Base-by-base conservation (phyloP, 2,888 invertebrate species). In the Ernsta delagoae region DNA sequence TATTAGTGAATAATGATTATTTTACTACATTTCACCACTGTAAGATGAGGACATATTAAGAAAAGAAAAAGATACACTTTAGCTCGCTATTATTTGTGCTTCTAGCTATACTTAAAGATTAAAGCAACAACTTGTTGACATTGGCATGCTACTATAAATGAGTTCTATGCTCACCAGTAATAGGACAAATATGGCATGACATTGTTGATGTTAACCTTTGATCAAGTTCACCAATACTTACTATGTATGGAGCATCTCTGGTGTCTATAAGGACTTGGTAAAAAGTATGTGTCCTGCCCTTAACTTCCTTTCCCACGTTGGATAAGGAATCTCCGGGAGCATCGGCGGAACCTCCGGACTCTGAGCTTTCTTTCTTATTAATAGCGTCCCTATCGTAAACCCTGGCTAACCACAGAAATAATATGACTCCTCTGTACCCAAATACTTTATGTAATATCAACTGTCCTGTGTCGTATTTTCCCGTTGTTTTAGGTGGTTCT, bases 221-320 rank as follows among this genome's bases (percentile, higher is more conserved):
- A 36, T 5, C 16, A 56, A 39, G 36, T 12, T 57, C 1, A 9
- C 11, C 11, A 24, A 73, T 75, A 95, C 97, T 96, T 94, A 98
- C 98, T 93, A 99, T 99, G 87, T 97, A 98, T 6, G 99, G 98
- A 83, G 98, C 98, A 94, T 99, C 99, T 83, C 99, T 95, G 71
- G 98, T 97, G 89, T 99, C 99, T 77, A 99, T 99, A 54, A 99
- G 94, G 54, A 99, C 99, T 94, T 99, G 99, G 88, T 99, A 99
- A 88, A 98, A 99, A 50, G 98, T 97, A 81, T 98, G 98, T 6
- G 98, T 97, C 83, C 96, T 95, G 59, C 98, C 98, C 88, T 98
- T 97, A 8, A 98, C 97, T 90, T 98, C 98, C 84, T 97, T 97
- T 41, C 96, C 96, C 12, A 96, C 96, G 75, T 86, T 93, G 9